Base-by-base conservation (phyloP, 2,113 vertebrate species). In the Ictidomys tridecemlineatus region DNA sequence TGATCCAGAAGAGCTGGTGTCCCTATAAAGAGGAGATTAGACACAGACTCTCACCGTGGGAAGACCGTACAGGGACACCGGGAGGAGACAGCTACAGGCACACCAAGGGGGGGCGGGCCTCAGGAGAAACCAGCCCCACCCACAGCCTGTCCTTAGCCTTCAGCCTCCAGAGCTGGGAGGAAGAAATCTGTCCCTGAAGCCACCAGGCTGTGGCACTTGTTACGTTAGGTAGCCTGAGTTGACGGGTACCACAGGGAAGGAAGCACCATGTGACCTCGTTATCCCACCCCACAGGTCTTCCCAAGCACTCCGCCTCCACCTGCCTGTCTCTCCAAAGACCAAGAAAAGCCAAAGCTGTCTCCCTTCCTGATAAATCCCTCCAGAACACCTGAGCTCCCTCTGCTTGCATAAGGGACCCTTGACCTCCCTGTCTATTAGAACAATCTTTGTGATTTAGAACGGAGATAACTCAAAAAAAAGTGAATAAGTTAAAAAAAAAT, bases 221-320 rank as follows among this genome's bases (percentile, higher is more conserved):
- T 39, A 37, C 14, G 32, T 42, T n/a, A 7, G 0, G 17, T 56
- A 32, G 39, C 58, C 8, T 0, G 1, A 2, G 34, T 18, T 8
- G 7, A 51, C 12, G 10, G 48, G 48, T 51, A 37, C 73, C 1
- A 28, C 28, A 26, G 20, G 3, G 2, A 39, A 72, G 72, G 17
- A 88, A 67, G 26, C 5, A 45, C 45, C 45, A 45, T 9, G 45
- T 45, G 45, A 45, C 45, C 45, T 45, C 45, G 45, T 45, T 45
- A 9, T 45, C 45, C 45, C 45, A 45, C 45, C 8, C 45, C 45
- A 8, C 18, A 82, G 42, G n/a, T 28, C 4, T 30, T 37, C 72
- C n/a, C 56, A 7, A 53, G 34, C 20, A 13, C 73, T 53, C 69
- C 4, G 4, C 12, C 10, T 18, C 65, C 12, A 12, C 48, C 2